Evolutionary conservation across 2,797 vertebrate species (phyloP), one percentile per base, ranked within the genome.

Genomic region (Sebastes steindachneri): DNA sequence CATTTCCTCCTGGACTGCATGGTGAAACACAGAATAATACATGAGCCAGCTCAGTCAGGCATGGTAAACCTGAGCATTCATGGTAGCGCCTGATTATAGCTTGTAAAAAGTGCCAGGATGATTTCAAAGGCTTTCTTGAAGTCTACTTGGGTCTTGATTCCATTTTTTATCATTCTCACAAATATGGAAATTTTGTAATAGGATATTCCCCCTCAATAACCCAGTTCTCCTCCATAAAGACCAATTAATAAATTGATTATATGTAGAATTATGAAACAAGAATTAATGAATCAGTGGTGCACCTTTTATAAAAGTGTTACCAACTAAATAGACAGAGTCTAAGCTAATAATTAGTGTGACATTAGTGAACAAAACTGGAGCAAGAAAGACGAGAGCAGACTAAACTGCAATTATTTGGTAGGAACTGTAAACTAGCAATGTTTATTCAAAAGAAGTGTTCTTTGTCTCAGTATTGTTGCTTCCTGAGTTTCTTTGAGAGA

Each of bases 331-430:
- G 15, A 48, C 15, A 48, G 33, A 53, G 53, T 29, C 28, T 6
- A 15, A 23, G 63, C 15, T 41, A n/a, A 72, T 82, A 54, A 77
- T 66, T 51, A 70, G 66, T 29, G 59, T 65, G 60, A 53, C 58
- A 53, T 12, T 35, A 25, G 57, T 41, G 25, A 9, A 68, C 31
- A 21, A n/a, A 28, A 23, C 62, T 67, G 68, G 17, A 35, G 8
- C 21, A 1, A 33, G 45, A 57, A 21, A 35, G 31, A 59, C 10
- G n/a, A 60, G 26, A 15, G 51, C 29, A 67, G 45, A 9, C 25
- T 41, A 9, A 15, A 54, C 23, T 28, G 67, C 15, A 37, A 2
- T 28, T 26, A 35, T 60, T 54, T 28, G 21, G 41, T 21, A 41
- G 7, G 53, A 53, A 53, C 53, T 4, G 21, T 21, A 54, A 54